Evolutionary conservation across 2,888 invertebrate genomes (phyloP).

Genomic region (Lutraria lutraria): DNA sequence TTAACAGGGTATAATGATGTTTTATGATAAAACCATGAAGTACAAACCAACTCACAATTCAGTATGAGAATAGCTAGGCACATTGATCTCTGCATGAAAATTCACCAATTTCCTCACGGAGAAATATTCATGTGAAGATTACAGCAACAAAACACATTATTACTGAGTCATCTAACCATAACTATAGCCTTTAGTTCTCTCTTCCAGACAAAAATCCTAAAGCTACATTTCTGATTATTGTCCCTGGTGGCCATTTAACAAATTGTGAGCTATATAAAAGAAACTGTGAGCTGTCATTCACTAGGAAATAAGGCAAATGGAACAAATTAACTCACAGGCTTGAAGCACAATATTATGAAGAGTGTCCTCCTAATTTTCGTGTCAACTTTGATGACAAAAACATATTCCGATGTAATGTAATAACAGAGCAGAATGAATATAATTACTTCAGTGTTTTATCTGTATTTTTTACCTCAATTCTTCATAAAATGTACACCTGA

Average conservation of each 20-base stretch:
- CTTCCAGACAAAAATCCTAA: neutral
- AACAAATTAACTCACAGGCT: neutral
- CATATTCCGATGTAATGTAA: neutral
- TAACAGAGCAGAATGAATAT: neutral
- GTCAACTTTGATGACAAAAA: neutral
- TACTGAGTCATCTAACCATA: neutral
- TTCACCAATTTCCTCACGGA: neutral
- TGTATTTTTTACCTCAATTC: no score
- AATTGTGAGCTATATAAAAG: neutral
- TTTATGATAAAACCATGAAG: neutral
- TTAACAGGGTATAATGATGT: neutral
- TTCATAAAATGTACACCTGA: neutral
- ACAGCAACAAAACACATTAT: neutral
- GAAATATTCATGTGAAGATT: neutral
- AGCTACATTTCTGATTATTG: slow-evolving; percentile 7
- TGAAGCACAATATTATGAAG: neutral
- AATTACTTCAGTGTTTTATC: neutral
- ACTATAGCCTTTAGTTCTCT: neutral
- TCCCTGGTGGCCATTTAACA: neutral
- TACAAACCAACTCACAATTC: no score
- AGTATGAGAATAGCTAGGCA: no score
- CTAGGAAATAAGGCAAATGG: neutral
- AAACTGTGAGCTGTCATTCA: neutral
- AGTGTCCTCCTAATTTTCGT: neutral
- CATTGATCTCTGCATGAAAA: neutral